Evolutionary conservation across 2,888 invertebrate genomes (phyloP).

Genomic region (Drosophila paranaensis): DNA sequence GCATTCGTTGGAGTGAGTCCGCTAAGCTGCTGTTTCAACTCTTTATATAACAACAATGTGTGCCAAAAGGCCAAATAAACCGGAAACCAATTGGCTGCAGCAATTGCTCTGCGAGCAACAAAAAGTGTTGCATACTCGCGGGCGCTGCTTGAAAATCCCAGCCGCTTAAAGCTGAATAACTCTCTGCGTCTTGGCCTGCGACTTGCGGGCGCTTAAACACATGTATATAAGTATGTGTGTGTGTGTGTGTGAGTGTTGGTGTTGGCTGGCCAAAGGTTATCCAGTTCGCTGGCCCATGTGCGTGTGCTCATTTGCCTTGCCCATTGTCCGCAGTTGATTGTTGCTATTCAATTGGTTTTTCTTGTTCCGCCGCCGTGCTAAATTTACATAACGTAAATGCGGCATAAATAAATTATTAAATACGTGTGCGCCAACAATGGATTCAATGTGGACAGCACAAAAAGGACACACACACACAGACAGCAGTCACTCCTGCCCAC

Average conservation of each 20-base stretch:
- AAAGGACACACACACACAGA: conserved; percentile 8
- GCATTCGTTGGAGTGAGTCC: conserved; percentile 4
- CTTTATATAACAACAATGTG: conserved; percentile 49
- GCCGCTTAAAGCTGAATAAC: conserved; percentile 27
- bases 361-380: conserved; percentile 55
- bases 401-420: conserved; percentile 80
- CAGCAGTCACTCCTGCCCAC: background rate
- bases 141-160: conserved; percentile 10
- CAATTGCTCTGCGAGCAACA: background rate
- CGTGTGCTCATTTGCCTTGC: conserved; percentile 51
- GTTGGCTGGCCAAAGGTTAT: conserved; percentile 27
- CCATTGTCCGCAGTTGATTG: conserved; percentile 58
- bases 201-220: conserved; percentile 53
- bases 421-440: conserved; percentile 70
- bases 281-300: conserved; percentile 40
- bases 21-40: background rate
- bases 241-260: conserved; percentile 3
- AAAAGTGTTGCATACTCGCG: conserved; percentile 8
- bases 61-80: background rate
- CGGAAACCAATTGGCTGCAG: conserved; percentile 19
- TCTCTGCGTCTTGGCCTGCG: conserved; percentile 15
- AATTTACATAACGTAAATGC: conserved; percentile 81
- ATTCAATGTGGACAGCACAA: conserved; percentile 35
- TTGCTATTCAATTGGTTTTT: conserved; percentile 72
- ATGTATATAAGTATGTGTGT: conserved; percentile 1